These are phyloP conservation scores for Hozukius guyotensis DNA, from an alignment of 2,797 vertebrate genomes.

Conservation along the genomic window DNA sequence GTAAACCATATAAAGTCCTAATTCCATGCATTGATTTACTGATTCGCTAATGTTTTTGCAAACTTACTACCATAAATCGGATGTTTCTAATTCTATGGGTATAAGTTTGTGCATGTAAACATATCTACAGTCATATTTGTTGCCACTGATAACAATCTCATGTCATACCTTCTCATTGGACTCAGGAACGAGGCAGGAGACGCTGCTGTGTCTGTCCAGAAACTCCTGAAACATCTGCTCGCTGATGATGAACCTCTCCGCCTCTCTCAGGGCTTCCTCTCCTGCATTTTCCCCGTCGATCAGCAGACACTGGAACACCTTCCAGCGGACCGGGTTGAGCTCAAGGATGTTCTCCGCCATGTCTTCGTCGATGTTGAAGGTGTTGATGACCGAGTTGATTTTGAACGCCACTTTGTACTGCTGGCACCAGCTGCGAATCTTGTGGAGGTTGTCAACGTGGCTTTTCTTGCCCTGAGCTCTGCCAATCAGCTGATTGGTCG, in stretches of 20 bases:
- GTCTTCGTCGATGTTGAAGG: slow-evolving; percentile 91
- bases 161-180: slow-evolving; percentile 92
- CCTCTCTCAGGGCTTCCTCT: slow-evolving; percentile 88
- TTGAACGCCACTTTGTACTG: slow-evolving; percentile 94
- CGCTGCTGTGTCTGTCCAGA: slow-evolving; percentile 84
- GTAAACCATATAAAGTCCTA: background rate
- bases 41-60: background rate
- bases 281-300: slow-evolving; percentile 94
- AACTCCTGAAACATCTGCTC: slow-evolving; percentile 89
- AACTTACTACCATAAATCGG: too few relatives aligned
- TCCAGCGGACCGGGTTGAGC: slow-evolving; percentile 93
- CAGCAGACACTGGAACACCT: slow-evolving; percentile 95
- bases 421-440: slow-evolving; percentile 87
- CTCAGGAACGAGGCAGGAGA: slow-evolving; percentile 91
- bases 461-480: slow-evolving; percentile 90
- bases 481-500: slow-evolving; percentile 91
- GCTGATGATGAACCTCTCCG: slow-evolving; percentile 88
- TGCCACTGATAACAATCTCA: background rate
- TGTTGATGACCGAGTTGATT: slow-evolving; percentile 96
- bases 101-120: background rate
- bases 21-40: background rate
- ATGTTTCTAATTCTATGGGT: background rate
- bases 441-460: slow-evolving; percentile 89
- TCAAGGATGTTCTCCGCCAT: slow-evolving; percentile 86
- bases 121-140: background rate